Evolutionary conservation across 2,113 vertebrate genomes (phyloP).

Genomic region (Xenotilapia flavipinnis): DNA sequence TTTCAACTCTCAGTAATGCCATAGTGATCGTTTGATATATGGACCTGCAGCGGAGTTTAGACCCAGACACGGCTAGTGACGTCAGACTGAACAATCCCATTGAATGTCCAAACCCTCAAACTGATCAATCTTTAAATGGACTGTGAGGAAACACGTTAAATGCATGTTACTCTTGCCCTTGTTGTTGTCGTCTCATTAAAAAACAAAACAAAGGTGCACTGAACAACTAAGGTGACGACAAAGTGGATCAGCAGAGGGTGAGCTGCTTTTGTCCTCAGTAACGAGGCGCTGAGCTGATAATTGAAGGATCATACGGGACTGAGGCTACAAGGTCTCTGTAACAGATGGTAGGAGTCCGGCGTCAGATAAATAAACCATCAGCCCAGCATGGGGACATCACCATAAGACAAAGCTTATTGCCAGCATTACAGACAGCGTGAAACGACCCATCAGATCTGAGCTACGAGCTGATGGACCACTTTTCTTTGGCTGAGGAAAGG

Average conservation of each 20-base stretch:
- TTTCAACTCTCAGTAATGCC: too few relatives aligned
- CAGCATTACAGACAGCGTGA: background rate
- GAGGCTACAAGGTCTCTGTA: slow-evolving; percentile 1
- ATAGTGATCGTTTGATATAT: too few relatives aligned
- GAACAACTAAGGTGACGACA: background rate
- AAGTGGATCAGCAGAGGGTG: background rate
- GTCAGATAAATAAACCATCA: slow-evolving; percentile 40
- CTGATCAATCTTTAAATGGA: background rate
- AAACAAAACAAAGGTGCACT: background rate
- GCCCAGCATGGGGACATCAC: background rate
- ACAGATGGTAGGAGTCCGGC: slow-evolving; percentile 45
- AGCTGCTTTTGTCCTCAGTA: background rate
- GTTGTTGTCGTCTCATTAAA: background rate
- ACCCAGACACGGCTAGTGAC: too few relatives aligned
- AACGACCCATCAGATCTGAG: background rate
- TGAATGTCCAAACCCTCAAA: background rate
- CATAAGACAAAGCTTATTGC: background rate
- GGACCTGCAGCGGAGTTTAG: too few relatives aligned
- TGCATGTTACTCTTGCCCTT: background rate
- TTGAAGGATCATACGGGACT: slow-evolving; percentile 28
- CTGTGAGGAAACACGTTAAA: background rate
- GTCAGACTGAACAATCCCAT: background rate
- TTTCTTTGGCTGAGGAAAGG: background rate
- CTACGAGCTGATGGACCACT: background rate
- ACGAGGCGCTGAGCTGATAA: slow-evolving; percentile 26